Evolutionary conservation across 2,888 invertebrate genomes (phyloP), one percentile per base, ranked within the genome.

Genomic region (Leptinotarsa rubiginosa): DNA sequence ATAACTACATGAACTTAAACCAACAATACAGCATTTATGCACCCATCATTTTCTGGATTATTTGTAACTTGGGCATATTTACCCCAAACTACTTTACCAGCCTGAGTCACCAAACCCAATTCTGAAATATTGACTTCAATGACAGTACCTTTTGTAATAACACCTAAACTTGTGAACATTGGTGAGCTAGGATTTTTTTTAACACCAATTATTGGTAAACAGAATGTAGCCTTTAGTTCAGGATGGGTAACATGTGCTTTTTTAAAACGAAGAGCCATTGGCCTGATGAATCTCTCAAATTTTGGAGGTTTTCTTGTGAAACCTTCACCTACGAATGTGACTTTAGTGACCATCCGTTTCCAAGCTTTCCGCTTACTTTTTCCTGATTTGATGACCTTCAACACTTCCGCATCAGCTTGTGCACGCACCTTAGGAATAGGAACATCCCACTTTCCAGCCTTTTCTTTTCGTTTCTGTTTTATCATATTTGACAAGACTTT

Each of bases 41-140:
- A 99, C 20, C 99, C 99, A 91, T 99, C 99, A 89, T 99, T 99
- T 88, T 99, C 99, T 0, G 99, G 99, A 89, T 99, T 97, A 88
- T 99, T 99, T 0, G 99, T 99, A 20, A 99, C 98, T 89, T 99
- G 99, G 0, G 99, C 99, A 87, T 97, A 99, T 90, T 99, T 99
- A 75, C 99, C 99, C 99, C 99, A 99, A 0, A 99, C 97, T 66
- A 99, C 98, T 92, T 98, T 99, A 75, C 99, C 99, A 12, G 97
- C 96, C 87, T 98, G 98, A 1, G 99, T 99, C 1, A 99, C 99
- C 77, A 99, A 90, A 89, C 99, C 99, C 77, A 99, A 90, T 89
- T 99, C 99, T 7, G 97, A 98, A 82, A 99, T 97, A 87, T 99
- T 99, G 0, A 99, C 95, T 91, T 99, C 98, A 74, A 99, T 94